Evolutionary conservation across 2,888 invertebrate genomes (phyloP).

Genomic region (Stenotaenia linearis): DNA sequence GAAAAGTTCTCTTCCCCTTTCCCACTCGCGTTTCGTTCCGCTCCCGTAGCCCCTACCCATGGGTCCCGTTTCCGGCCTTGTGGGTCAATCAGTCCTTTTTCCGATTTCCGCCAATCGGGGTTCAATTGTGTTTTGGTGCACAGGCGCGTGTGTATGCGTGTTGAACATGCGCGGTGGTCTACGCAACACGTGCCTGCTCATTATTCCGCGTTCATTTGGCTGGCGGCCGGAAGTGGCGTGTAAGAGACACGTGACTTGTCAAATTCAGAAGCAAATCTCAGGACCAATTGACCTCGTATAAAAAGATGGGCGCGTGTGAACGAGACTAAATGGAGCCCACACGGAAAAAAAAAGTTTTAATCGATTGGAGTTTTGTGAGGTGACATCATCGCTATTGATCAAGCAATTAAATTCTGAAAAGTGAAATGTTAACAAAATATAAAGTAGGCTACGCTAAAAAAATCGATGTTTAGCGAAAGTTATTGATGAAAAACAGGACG

Average conservation of each 20-base stretch:
- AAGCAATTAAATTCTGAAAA: not conserved
- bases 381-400: not conserved
- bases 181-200: not conserved
- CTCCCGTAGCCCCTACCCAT: not conserved
- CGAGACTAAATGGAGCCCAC: not conserved
- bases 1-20: not conserved
- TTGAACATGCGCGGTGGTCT: constrained; percentile 1
- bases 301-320: not conserved
- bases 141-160: constrained; percentile 5
- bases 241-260: not conserved
- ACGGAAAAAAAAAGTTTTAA: not conserved
- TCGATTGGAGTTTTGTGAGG: not conserved
- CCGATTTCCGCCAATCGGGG: not conserved
- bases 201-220: not conserved
- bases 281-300: not conserved
- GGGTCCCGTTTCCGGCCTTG: not conserved
- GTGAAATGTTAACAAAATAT: not conserved
- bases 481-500: not conserved
- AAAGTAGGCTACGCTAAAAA: not conserved
- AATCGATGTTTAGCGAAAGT: not conserved
- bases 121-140: not conserved
- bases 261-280: not conserved
- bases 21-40: not conserved
- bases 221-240: not conserved
- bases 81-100: not conserved